A percentile compares a stretch with the other conserved stretches of the same genome.
phyloP scores from a whole-genome alignment of 2,797 vertebrate species.

The Chrysolophus pictus region DNA sequence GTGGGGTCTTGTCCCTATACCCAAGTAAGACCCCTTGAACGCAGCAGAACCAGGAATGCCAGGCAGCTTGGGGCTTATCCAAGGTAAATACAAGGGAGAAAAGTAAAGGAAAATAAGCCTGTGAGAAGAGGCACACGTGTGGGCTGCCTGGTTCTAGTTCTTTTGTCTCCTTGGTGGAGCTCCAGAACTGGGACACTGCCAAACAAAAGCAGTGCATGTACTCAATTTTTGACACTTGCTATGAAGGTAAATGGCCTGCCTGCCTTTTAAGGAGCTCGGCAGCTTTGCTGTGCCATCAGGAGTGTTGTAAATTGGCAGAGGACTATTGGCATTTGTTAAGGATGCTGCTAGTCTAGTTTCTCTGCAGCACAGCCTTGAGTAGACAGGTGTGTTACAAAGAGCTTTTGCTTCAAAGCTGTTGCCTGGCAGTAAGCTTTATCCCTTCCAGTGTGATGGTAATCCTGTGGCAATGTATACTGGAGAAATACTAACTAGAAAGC shows the following conservation, averaged over 20 bases:
- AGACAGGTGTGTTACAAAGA: not conserved
- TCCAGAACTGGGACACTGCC: slow-evolving; percentile 15
- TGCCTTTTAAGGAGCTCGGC: not conserved
- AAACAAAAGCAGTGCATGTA: not conserved
- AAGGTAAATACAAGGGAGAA: not conserved
- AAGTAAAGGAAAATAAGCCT: not conserved
- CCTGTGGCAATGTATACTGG: not conserved
- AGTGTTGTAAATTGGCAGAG: not conserved
- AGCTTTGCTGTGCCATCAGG: not conserved
- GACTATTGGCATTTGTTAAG: not conserved
- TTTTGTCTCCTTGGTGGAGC: slow-evolving; percentile 19
- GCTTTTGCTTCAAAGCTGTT: not conserved
- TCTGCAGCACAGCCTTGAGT: not conserved
- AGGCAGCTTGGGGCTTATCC: not conserved
- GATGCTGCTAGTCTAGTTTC: not conserved
- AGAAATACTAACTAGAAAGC: not conserved
- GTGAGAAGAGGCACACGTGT: not conserved
- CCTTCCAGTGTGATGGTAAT: slow-evolving; percentile 2
- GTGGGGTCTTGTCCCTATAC: not conserved
- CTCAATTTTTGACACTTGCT: not conserved
- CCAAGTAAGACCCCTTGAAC: not conserved
- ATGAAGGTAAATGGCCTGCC: not conserved
- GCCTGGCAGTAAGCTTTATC: not conserved
- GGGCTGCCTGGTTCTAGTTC: slow-evolving; percentile 43
- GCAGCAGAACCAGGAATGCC: not conserved